Evolutionary conservation across 2,888 invertebrate species (phyloP).

Genomic region (Ypsolopha sequella): DNA sequence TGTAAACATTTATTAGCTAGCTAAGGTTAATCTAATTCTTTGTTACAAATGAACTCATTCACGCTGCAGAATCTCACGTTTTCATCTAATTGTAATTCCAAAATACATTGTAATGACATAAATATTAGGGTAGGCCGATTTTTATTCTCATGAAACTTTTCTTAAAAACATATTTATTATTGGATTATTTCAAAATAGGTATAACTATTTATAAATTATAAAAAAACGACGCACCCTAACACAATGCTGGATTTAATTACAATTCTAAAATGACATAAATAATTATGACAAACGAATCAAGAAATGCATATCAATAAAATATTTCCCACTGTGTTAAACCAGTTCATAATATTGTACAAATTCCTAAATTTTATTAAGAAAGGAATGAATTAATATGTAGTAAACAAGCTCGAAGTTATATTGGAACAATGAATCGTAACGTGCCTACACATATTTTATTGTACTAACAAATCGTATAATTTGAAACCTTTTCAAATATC

Average conservation of each 20-base stretch:
- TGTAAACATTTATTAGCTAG: constrained; percentile 1
- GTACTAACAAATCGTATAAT: too few relatives aligned
- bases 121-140: too few relatives aligned
- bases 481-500: too few relatives aligned
- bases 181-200: too few relatives aligned
- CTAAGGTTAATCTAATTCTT: neutral
- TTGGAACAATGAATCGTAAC: neutral
- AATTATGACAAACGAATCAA: constrained; percentile 33
- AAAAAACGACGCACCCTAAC: too few relatives aligned
- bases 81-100: constrained; percentile 16
- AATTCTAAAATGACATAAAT: constrained; percentile 44
- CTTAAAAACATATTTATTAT: too few relatives aligned
- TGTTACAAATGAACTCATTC: neutral
- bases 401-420: neutral
- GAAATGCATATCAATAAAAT: constrained; percentile 41
- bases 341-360: neutral
- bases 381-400: neutral
- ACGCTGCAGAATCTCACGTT: neutral
- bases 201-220: too few relatives aligned
- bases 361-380: neutral
- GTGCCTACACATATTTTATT: neutral
- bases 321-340: constrained; percentile 2
- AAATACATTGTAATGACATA: constrained; percentile 22
- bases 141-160: too few relatives aligned
- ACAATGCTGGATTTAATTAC: constrained; percentile 55